Evolutionary conservation across 2,888 invertebrate genomes (phyloP), one percentile per base, ranked within the genome.

Genomic region (Belgica antarctica): DNA sequence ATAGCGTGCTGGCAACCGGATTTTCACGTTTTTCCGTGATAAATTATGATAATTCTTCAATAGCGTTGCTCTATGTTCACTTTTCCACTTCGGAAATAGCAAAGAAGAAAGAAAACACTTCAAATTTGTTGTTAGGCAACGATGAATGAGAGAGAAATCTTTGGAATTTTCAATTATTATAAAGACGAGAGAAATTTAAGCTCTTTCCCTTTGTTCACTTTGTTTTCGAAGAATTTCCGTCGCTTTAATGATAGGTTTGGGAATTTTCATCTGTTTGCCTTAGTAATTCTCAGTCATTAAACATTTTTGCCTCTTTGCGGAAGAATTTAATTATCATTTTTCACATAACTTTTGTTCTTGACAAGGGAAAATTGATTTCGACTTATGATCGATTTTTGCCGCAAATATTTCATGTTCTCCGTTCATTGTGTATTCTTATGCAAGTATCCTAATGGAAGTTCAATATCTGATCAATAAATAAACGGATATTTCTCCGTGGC

Each of bases 91-190:
- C n/a, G n/a, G n/a, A 41, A 10, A 41, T 7, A 12, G 41, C 41
- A 41, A 22, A 22, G 8, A 22, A 52, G 52, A 22, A 19, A 4
- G 19, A 52, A 52, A 52, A 12, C 4, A 17, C 17, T 52, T 5
- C 34, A 52, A 17, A 52, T 41, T 41, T 15, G 7, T 22, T 52
- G 19, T 41, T n/a, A n/a, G n/a, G n/a, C n/a, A n/a, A n/a, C n/a
- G n/a, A n/a, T n/a, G n/a, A 41, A 5, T 10, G 41, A 41, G 10
- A n/a, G 41, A 7, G 47, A 66, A 28, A 66, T 47, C 47, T 47
- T 47, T 47, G 47, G 47, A 66, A 66, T 66, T 66, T 66, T 66
- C 65, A 66, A 66, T 63, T 52, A 24, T 28, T 62, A 7, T n/a
- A n/a, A n/a, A n/a, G 46, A 47, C 46, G 8, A 22, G 36, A 28